These are phyloP conservation scores for Gadopsis marmoratus DNA, from an alignment of 2,797 vertebrate genomes.

Conservation along the genomic window DNA sequence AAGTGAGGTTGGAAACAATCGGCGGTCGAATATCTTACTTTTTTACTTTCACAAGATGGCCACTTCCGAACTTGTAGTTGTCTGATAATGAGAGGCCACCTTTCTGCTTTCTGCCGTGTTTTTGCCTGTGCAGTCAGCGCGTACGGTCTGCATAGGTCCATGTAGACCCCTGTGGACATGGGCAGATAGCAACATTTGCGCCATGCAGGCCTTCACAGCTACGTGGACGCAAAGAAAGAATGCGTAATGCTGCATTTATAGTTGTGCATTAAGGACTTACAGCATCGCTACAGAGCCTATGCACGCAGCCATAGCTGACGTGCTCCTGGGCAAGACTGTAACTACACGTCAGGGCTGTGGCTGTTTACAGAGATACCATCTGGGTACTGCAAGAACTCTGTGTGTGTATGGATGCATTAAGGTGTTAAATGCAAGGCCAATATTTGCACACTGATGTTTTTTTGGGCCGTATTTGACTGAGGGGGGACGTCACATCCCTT, in stretches of 20 bases:
- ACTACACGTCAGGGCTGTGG: background rate
- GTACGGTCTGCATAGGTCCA: background rate
- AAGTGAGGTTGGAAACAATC: background rate
- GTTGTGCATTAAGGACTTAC: background rate
- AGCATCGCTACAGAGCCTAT: background rate
- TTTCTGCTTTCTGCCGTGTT: background rate
- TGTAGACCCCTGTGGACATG: background rate
- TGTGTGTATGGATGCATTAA: no score
- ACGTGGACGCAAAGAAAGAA: background rate
- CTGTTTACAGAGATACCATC: background rate
- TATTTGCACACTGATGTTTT: background rate
- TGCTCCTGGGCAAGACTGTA: background rate
- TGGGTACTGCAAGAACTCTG: background rate
- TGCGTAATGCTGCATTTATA: background rate
- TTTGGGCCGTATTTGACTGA: background rate
- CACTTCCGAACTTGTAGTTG: conserved; percentile 28
- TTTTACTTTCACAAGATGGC: conserved; percentile 19
- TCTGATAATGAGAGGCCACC: conserved; percentile 25
- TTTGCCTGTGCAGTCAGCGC: background rate
- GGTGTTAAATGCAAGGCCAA: background rate
- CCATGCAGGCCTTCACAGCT: background rate
- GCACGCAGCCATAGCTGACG: background rate
- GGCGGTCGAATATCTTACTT: background rate
- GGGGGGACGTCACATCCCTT: background rate
- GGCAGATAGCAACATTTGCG: no score